These are phyloP conservation scores for Bombus breviceps DNA, from an alignment of 1,140 invertebrate species.

Conservation along the genomic window DNA sequence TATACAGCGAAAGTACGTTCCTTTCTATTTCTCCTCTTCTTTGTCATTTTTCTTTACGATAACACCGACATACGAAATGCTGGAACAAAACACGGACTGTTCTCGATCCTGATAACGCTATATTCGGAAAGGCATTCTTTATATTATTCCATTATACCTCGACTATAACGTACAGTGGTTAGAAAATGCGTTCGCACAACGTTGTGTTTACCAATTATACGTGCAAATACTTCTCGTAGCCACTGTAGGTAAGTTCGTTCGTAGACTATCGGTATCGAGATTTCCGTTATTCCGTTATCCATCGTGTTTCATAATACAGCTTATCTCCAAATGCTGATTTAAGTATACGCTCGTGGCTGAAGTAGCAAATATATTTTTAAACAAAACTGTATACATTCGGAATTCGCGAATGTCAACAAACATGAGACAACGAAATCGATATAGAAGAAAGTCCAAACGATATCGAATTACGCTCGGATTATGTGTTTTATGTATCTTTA, in stretches of 20 bases:
- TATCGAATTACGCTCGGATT: background rate
- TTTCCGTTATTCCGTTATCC: background rate
- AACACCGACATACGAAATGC: background rate
- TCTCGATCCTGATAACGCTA: background rate
- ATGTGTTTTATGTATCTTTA: background rate
- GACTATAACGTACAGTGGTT: too few species aligned
- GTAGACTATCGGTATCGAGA: background rate
- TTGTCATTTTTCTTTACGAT: background rate
- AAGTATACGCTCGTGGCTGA: constrained; percentile 16
- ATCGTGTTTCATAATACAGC: background rate
- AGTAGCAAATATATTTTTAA: constrained; percentile 25
- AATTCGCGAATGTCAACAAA: background rate
- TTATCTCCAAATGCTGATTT: constrained; percentile 28
- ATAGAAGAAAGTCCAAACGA: background rate
- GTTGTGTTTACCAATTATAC: background rate
- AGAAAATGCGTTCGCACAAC: background rate
- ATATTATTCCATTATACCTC: too few species aligned
- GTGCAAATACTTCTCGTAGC: background rate
- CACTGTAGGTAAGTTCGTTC: too few species aligned
- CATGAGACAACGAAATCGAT: background rate
- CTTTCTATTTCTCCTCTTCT: too few species aligned
- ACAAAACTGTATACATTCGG: background rate
- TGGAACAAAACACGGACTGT: background rate
- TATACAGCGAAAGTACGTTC: constrained; percentile 85
- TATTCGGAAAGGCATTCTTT: background rate